Evolutionary conservation across 2,113 vertebrate genomes (phyloP).

Genomic region (Elephantulus edwardii): DNA sequence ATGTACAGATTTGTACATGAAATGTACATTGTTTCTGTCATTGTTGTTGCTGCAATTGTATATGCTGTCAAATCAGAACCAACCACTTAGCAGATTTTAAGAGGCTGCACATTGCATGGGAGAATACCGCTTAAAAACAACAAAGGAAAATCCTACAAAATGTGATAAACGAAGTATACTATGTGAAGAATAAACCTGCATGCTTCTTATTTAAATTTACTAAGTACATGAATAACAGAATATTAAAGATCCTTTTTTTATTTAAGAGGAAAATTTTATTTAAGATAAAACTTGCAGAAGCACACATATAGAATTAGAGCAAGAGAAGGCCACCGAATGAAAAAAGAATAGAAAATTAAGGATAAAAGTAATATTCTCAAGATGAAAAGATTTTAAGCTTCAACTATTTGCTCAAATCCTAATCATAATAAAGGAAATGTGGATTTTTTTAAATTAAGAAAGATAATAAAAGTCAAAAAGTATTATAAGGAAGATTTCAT

Average conservation of each 20-base stretch:
- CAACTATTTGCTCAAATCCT: background rate
- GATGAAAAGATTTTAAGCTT: background rate
- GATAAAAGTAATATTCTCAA: background rate
- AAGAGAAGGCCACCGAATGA: background rate
- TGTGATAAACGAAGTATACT: background rate
- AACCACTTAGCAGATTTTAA: too few species aligned
- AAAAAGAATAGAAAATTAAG: background rate
- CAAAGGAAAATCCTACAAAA: background rate
- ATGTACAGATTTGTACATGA: background rate
- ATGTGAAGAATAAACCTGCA: background rate
- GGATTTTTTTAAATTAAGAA: background rate
- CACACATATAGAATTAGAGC: background rate
- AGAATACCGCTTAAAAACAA: background rate
- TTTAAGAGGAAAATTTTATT: background rate
- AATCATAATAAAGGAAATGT: background rate
- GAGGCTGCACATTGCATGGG: too few species aligned
- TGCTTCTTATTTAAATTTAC: background rate
- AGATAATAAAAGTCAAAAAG: constrained; percentile 6
- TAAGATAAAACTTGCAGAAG: background rate
- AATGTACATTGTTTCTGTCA: background rate
- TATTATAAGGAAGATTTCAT: background rate
- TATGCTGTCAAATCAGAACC: too few species aligned
- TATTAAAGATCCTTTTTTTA: background rate
- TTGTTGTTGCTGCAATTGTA: too few species aligned
- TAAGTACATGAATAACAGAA: background rate